Conservation (phyloP, 2,797 vertebrate genomes). For the Acrossocheilus wenchowensis region DNA sequence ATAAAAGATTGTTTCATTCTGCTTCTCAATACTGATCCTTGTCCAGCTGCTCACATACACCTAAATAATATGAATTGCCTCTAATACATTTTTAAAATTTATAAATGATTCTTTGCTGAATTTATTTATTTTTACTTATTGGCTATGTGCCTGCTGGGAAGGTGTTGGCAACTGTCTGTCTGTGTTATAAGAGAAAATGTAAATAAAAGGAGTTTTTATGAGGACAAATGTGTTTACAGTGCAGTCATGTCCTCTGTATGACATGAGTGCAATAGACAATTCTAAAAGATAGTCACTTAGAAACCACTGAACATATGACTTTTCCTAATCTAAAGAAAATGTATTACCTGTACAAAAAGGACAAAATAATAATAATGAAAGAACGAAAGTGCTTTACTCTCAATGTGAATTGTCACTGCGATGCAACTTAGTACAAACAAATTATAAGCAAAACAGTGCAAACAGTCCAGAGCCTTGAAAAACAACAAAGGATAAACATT, state of each 20-base stretch:
- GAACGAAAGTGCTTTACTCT: constrained; percentile 58
- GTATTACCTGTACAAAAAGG: constrained; percentile 59
- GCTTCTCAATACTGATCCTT: not conserved
- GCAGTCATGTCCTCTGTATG: constrained; percentile 31
- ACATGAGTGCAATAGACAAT: constrained; percentile 32
- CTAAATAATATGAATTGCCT: not conserved
- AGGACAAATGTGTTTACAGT: constrained; percentile 40
- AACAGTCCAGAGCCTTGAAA: constrained; percentile 55
- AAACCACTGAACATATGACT: constrained; percentile 40
- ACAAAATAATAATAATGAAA: constrained; percentile 61
- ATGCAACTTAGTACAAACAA: constrained; percentile 49
- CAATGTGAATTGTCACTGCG: constrained; percentile 44
- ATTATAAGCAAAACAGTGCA: constrained; percentile 66
- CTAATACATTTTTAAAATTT: not conserved
- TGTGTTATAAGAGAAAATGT: constrained; percentile 27
- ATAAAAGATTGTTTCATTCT: constrained; percentile 51
- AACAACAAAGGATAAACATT: constrained; percentile 26
- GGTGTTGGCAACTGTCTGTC: constrained; percentile 14
- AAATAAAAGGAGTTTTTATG: constrained; percentile 46
- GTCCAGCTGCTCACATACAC: not conserved
- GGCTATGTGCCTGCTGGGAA: not conserved
- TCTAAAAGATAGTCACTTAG: constrained; percentile 45
- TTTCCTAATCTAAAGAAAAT: constrained; percentile 40
- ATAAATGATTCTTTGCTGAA: not conserved
- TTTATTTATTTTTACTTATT: not conserved